A percentile compares a stretch with the other conserved stretches of the same genome.
Conservation (phyloP, 2,888 invertebrate genomes). For the Tortricodes alternella region DNA sequence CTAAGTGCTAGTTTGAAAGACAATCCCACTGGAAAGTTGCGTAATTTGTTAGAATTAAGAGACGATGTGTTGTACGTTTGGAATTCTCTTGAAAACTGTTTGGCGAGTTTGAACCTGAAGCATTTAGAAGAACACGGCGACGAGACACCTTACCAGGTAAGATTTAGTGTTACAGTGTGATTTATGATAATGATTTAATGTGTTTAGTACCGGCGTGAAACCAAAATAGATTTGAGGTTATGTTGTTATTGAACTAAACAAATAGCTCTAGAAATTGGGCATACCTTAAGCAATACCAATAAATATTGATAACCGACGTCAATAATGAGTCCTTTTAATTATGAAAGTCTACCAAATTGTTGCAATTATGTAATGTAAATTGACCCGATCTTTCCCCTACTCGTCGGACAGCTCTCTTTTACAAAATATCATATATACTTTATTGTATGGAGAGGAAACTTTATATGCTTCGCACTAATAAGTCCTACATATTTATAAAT, state of each 20-base stretch:
- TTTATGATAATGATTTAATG: conserved; percentile 2
- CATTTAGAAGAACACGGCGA: conserved; percentile 72
- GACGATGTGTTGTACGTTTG: conserved; percentile 87
- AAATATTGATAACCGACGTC: not conserved
- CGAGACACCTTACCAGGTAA: conserved; percentile 84
- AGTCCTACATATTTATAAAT: too few relatives aligned
- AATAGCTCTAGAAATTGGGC: not conserved
- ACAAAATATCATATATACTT: too few relatives aligned
- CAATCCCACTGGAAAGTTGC: conserved; percentile 78
- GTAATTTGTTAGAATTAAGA: conserved; percentile 84
- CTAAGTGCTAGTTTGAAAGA: conserved; percentile 80
- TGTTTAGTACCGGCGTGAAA: conserved; percentile 35
- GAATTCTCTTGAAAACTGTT: conserved; percentile 85
- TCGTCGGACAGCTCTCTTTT: too few relatives aligned
- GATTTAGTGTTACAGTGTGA: conserved; percentile 27
- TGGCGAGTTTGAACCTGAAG: conserved; percentile 84
- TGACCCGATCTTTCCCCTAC: too few relatives aligned
- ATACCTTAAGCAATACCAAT: not conserved
- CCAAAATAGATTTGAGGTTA: conserved; percentile 48
- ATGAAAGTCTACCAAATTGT: not conserved
- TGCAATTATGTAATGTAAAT: too few relatives aligned
- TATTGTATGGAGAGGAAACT: too few relatives aligned
- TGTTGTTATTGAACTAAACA: conserved; percentile 40
- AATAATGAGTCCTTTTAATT: not conserved
- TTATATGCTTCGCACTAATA: too few relatives aligned